Percentiles rank a stretch among this genome's conserved stretches.
Conservation (phyloP, 2,113 vertebrate genomes). For the Taxidea taxus region DNA sequence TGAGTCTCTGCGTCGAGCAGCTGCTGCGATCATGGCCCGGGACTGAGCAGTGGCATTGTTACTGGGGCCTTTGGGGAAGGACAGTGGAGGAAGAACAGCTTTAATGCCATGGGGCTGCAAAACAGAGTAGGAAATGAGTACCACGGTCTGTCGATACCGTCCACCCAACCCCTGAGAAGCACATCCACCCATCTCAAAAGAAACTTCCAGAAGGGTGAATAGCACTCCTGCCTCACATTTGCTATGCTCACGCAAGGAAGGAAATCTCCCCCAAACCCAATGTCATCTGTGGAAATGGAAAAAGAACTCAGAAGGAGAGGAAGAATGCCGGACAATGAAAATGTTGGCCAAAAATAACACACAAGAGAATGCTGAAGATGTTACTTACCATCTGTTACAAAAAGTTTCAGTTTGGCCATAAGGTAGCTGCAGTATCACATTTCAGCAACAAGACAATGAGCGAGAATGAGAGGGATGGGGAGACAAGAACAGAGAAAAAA, state of each 20-base stretch:
- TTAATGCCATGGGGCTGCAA: background rate
- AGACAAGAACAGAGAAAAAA: constrained; percentile 68
- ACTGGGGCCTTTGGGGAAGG: constrained; percentile 80
- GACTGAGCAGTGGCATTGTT: constrained; percentile 89
- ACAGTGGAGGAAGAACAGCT: rapidly evolving
- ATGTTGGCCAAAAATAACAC: background rate
- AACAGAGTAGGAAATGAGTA: background rate
- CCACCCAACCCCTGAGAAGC: background rate
- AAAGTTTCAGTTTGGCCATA: constrained; percentile 86
- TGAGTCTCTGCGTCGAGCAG: constrained; percentile 89
- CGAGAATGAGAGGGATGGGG: constrained; percentile 49
- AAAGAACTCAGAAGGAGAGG: background rate
- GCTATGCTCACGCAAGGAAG: background rate
- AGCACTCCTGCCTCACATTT: background rate
- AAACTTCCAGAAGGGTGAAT: background rate
- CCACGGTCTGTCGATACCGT: rapidly evolving
- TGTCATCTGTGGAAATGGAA: background rate
- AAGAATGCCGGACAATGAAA: background rate
- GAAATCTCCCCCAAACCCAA: background rate
- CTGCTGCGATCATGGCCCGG: constrained; percentile 91
- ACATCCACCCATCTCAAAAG: background rate
- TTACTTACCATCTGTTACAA: constrained; percentile 85
- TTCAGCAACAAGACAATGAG: constrained; percentile 75
- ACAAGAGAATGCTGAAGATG: constrained; percentile 54
- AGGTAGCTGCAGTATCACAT: constrained; percentile 79